phyloP scores from a whole-genome alignment of 2,888 invertebrate species.

The Spodoptera picta region DNA sequence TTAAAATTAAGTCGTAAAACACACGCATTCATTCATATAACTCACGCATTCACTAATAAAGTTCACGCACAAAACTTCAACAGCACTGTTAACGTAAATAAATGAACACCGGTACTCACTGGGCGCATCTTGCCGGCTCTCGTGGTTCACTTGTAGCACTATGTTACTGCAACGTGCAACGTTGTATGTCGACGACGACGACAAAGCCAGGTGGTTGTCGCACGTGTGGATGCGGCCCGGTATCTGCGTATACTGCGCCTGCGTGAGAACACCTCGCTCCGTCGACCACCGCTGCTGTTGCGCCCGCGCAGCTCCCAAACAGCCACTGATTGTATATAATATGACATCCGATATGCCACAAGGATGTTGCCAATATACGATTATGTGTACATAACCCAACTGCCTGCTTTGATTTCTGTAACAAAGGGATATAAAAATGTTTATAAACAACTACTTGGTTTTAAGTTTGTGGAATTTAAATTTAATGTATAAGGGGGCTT shows the following conservation, averaged over 20 bases:
- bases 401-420: constrained; percentile 7
- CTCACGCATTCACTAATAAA: constrained; percentile 26
- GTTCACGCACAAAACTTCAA: constrained; percentile 32
- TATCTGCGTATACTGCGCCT: constrained; percentile 70
- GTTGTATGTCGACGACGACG: constrained; percentile 40
- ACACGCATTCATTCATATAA: constrained; percentile 23
- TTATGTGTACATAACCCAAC: constrained; percentile 24
- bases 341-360: constrained; percentile 45
- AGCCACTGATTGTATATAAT: constrained; percentile 65
- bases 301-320: constrained; percentile 63
- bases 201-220: constrained; percentile 46
- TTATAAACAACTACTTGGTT: constrained; percentile 36
- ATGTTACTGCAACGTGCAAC: constrained; percentile 57
- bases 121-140: constrained; percentile 77
- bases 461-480: constrained; percentile 12
- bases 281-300: constrained; percentile 48
- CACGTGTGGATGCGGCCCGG: constrained; percentile 69
- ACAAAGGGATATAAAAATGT: constrained; percentile 19
- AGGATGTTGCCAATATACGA: constrained; percentile 43
- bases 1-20: constrained; percentile 5
- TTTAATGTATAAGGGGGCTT: not conserved
- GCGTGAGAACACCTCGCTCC: constrained; percentile 67
- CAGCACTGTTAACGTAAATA: constrained; percentile 41
- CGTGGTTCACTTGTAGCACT: constrained; percentile 61
- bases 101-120: constrained; percentile 78